Base-by-base conservation (phyloP, 64 coral and sea anemone genomes). In the Porites australiensis region DNA sequence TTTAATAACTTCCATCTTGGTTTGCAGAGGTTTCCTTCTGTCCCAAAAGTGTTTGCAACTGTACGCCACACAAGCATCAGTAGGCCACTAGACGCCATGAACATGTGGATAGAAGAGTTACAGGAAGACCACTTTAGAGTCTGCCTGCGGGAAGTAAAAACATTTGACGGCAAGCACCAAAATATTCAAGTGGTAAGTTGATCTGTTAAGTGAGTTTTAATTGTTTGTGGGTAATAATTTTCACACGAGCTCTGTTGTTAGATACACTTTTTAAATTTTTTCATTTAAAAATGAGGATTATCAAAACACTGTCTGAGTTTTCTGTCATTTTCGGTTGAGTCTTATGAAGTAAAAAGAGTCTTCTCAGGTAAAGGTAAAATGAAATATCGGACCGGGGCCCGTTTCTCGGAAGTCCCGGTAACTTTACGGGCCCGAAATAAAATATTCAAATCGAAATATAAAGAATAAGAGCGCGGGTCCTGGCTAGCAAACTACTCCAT, bases 11-110 rank as follows among this genome's bases (percentile, higher is more conserved):
- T 46, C 60, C 50, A 9, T 84, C 52, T 21, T 79, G 6, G 0
- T 54, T 57, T 45, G 3, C 72, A 92, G 90, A 55, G 44, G 9
- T 92, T 92, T 75, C 4, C 48, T 13, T 43, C 51, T 44, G 73
- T 77, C 50, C 90, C 90, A 52, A 87, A 54, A 48, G 71, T 92
- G 8, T 62, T 92, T 13, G 71, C 82, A 48, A 44, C 90, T 37
- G 50, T 75, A 70, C 82, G 65, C 51, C 82, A 92, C n/a, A 65
- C 72, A 5, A 57, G 48, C 4, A 49, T 60, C 19, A 76, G 63
- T 13, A 71, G 58, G 75, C 90, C 80, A 49, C 72, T 50, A 12
- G 75, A 77, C 75, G 75, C 75, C 18, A 54, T 77, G 75, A 77
- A 77, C 50, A 21, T 77, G 47, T 77, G 75, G 75, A 53, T 55